Evolutionary conservation across 1,140 invertebrate genomes (phyloP), one percentile per base, ranked within the genome.

Genomic region (Drosophila dunni): DNA sequence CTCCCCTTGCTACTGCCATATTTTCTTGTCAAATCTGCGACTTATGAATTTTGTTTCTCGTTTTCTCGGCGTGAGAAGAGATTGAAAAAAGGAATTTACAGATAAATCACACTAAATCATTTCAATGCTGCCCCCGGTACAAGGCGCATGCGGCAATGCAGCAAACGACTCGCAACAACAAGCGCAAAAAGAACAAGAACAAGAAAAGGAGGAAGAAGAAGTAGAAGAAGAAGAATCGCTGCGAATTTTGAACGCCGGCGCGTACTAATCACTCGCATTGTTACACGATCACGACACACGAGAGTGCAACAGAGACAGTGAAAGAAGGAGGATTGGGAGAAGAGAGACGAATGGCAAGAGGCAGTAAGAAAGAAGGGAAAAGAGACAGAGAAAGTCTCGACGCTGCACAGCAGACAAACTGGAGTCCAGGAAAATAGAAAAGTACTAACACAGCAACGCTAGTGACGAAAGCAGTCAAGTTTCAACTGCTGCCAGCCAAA

Each of bases 21-120:
- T 46, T 1, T 20, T 15, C 7, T 38, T 10, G 24, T 29, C 46
- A 15, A 48, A 7, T 48, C 17, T 34, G n/a, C 7, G 1, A 4
- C 50, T 36, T 63, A 51, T 44, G 40, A 4, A 10, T 57, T 42
- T 50, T 13, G 20, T 67, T 75, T 53, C n/a, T 60, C 44, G 50
- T 65, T 33, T 70, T 42, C 38, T 17, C 72, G 79, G 84, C 84
- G 84, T 89, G 84, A 89, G 84, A 89, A 89, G 84, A 89, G 84
- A 89, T 89, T 89, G 78, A 89, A 89, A 80, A 70, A 72, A 84
- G 84, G 84, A 89, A 89, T 89, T 89, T 77, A 79, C 80, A 89
- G 84, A 89, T 89, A 89, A 89, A 89, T 89, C 84, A 89, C 84
- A 89, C 84, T 89, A 89, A 89, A 89, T 89, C 84, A 89, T 89